A percentile compares a stretch with the other conserved stretches of the same genome.
Conservation (phyloP, 1,140 invertebrate species). For the Scylla paramamosain region DNA sequence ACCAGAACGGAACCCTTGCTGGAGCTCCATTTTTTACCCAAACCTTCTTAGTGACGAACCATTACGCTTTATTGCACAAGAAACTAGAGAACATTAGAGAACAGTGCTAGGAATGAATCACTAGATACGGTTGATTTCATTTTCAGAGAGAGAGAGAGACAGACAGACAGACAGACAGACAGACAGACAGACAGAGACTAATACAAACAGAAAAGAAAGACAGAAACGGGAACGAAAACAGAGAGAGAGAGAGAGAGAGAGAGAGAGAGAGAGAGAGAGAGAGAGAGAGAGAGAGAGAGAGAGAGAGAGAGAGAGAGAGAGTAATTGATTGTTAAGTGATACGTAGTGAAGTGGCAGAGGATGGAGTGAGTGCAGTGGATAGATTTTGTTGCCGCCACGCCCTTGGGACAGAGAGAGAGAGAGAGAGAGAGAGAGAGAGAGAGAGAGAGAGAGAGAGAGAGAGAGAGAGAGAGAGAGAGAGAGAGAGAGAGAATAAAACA, state of each 20-base stretch:
- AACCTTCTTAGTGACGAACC: no score
- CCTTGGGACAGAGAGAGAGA: not conserved
- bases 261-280: no score
- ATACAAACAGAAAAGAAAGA: no score
- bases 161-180: not conserved
- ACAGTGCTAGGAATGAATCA: no score
- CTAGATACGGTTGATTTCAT: not conserved
- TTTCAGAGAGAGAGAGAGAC: not conserved
- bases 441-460: not conserved
- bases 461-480: not conserved
- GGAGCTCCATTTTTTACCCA: no score
- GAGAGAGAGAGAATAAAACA: not conserved
- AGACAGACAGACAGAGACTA: not conserved
- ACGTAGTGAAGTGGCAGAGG: not conserved
- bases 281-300: not conserved
- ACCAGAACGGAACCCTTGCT: no score
- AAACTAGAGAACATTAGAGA: no score
- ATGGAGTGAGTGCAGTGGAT: not conserved
- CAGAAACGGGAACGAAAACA: no score
- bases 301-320: conserved; percentile 21
- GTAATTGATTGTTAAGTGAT: not conserved
- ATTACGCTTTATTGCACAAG: no score
- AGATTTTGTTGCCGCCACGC: conserved; percentile 18
- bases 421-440: conserved; percentile 20
- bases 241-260: no score